Evolutionary conservation across 2,888 invertebrate genomes (phyloP), one percentile per base, ranked within the genome.

Genomic region (Pammene aurita): DNA sequence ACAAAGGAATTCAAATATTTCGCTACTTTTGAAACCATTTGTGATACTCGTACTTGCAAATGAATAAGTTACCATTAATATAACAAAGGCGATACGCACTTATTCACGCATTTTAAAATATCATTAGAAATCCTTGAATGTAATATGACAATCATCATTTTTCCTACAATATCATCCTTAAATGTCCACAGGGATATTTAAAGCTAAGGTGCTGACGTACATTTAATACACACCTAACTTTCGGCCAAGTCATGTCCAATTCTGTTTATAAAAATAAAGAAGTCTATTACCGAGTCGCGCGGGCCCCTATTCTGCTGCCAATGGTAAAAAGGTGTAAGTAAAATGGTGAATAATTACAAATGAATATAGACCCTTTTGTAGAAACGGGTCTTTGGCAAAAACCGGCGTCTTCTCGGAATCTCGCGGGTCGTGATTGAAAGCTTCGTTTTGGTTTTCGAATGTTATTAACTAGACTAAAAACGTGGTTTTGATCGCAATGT

Each of bases 371-470:
- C 5, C 62, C 16, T 52, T 62, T 13, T 41, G 38, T 52, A 48
- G 7, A 18, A 38, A 18, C 9, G 35, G 81, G 81, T 79, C 79
- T 80, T 75, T 76, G 77, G 77, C 67, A 72, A 72, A 71, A 74
- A 75, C 69, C 60, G 60, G 77, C 77, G 77, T 73, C 80, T 90
- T 90, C 89, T 87, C 82, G 82, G 89, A 90, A 91, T 82, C 86
- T 80, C 26, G 73, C 76, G 80, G 78, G 72, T 82, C 85, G 86
- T 89, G 90, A 89, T 89, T 89, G 88, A 89, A 89, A 88, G 86
- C 88, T 86, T 85, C 87, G 85, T 88, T 85, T 86, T 74, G 79
- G 77, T 75, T 80, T 35, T 66, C 44, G 13, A 42, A 35, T 38
- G 38, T 55, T 67, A 35, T 38, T 44, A 41, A 60, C 58, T 46